Evolutionary conservation across 2,113 vertebrate species (phyloP), one percentile per base, ranked within the genome.

Genomic region (Eptatretus burgeri): DNA sequence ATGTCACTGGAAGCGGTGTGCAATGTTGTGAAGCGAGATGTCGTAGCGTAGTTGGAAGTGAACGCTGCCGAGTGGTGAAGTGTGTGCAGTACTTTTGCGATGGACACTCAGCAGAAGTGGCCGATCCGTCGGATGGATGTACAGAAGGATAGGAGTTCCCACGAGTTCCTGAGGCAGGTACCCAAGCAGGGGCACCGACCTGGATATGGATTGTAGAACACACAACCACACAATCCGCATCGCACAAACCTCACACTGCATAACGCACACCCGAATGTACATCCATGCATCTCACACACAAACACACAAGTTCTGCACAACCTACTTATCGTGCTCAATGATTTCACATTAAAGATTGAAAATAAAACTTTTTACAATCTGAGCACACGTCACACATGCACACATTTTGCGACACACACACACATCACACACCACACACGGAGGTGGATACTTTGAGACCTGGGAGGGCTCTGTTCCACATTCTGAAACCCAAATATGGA

Each of bases 121-220:
- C 18, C 74, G 76, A 71, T 89, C 83, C 13, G 85, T 81, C 1
- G 84, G 82, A 68, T 89, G 82, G 65, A 91, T 66, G 64, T 79
- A 76, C 27, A 73, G 75, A 51, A 91, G 67, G 64, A 87, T 65
- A 0, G 83, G 84, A 0, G 80, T 81, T 67, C 83, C 83, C 62
- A 85, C 75, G 70, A 88, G 76, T 71, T 84, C 86, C 64, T 86
- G 84, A 70, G 84, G 86, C 51, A 87, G 80, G 73, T 82, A 86
- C 66, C 85, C 84, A 64, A 88, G 74, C 74, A 93, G 75, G 68
- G 83, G 83, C 72, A 84, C 82, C 10, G 82, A 84, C 70, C 83
- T 91, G 76, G 62, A 73, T 41, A 41, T 41, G 27, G 27, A 68
- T 7, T 19, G 18, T 60, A n/a, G 52, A 50, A 63, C 17, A 41